These are phyloP conservation scores for Stenolophus ochropezus DNA, from an alignment of 2,888 invertebrate genomes.

Conservation along the genomic window DNA sequence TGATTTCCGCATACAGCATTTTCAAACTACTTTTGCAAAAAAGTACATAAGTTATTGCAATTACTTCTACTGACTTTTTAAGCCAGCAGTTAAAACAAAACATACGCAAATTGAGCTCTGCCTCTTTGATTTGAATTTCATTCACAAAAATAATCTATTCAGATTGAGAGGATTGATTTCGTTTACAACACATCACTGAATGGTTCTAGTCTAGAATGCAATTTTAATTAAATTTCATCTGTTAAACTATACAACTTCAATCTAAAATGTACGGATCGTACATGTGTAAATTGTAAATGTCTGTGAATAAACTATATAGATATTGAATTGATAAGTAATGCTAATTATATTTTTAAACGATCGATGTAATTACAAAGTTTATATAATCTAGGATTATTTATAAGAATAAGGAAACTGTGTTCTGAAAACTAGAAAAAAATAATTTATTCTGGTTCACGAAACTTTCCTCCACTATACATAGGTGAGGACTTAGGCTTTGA, in stretches of 20 bases:
- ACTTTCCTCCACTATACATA: no score
- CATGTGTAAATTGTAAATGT: no score
- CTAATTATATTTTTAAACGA: no score
- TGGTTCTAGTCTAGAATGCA: neutral
- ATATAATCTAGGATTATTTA: no score
- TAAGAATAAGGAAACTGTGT: no score
- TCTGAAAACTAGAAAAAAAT: no score
- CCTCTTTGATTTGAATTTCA: neutral
- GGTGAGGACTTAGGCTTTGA: no score
- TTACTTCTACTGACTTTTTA: neutral
- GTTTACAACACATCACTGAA: neutral
- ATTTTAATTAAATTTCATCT: neutral
- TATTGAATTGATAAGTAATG: no score
- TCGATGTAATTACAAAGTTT: no score
- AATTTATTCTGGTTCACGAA: no score
- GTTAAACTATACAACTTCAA: neutral
- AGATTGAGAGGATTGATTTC: neutral
- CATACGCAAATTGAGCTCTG: neutral
- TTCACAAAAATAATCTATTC: neutral
- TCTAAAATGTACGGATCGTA: neutral
- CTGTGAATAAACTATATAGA: no score
- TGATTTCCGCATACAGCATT: no score
- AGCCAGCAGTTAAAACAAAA: neutral
- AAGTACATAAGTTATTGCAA: neutral
- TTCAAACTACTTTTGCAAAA: neutral